Evolutionary conservation across 1,140 invertebrate species (phyloP), one percentile per base, ranked within the genome.

Genomic region (Metaphire vulgaris): DNA sequence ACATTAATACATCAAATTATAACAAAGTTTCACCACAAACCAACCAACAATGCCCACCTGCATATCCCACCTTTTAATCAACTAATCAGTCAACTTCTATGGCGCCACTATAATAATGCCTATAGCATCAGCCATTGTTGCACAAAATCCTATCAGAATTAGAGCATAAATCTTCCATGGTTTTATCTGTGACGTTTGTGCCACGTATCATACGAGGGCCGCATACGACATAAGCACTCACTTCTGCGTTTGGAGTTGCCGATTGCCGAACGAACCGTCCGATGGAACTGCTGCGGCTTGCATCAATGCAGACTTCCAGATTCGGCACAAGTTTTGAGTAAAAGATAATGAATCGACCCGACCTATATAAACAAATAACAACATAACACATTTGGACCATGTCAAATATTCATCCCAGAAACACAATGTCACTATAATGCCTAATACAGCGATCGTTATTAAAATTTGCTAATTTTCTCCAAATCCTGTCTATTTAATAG

Each of bases 201-300:
- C 41, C 6, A 12, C 6, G 21, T 12, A 56, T 56, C 21, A 56
- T 56, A 56, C 6, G 6, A 12, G 21, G 21, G 41, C 41, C 41
- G 21, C 6, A 12, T 6, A 56, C 6, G 21, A 6, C 6, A 12
- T 56, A 6, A 12, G 41, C 21, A 56, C 81, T 84, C 80, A 89
- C 89, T 86, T 96, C 93, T 2, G 94, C 92, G 87, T 97, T 98
- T 0, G 94, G 94, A 80, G 90, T 91, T 86, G 95, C 97, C 2
- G 94, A 96, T 69, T 94, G 89, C 26, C 95, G 88, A 0, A 96
- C 91, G 85, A 96, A 97, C 75, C 95, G 88, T 0, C 95, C 94
- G 83, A 94, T 93, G 84, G 96, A 97, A 0, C 95, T 95, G 82
- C 95, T 97, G 0, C 92, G 93, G 79, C 93, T 89, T 2, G 94